phyloP scores from a whole-genome alignment of 2,888 invertebrate species.

The Cephonodes hylas region DNA sequence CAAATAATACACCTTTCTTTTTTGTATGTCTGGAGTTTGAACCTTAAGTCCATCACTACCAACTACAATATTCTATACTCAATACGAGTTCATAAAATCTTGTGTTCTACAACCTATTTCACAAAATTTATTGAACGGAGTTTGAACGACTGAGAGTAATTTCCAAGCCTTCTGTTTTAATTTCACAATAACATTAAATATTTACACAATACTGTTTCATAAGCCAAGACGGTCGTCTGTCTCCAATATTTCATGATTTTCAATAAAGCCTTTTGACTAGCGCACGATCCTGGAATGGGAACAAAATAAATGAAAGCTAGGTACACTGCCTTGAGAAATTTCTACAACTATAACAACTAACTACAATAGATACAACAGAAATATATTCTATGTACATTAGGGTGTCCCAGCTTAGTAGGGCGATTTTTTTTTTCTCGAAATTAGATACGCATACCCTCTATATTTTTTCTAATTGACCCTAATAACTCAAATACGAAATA shows the following conservation, averaged over 20 bases:
- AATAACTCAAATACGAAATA: too few species aligned
- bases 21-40: too few species aligned
- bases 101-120: too few species aligned
- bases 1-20: too few species aligned
- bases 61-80: too few species aligned
- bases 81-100: too few species aligned
- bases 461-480: too few species aligned
- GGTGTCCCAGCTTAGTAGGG: too few species aligned
- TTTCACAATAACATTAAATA: background rate
- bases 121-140: too few species aligned
- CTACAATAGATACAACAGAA: background rate
- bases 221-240: constrained; percentile 7
- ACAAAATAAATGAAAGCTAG: background rate
- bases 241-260: constrained; percentile 24
- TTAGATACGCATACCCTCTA: too few species aligned
- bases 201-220: background rate
- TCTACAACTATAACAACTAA: background rate
- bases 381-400: background rate
- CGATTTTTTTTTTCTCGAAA: too few species aligned
- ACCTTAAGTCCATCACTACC: too few species aligned
- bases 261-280: background rate
- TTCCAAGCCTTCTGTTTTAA: background rate
- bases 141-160: background rate
- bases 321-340: background rate
- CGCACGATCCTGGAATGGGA: background rate